Base-by-base conservation (phyloP, 1,140 invertebrate genomes). In the Maniola jurtina region DNA sequence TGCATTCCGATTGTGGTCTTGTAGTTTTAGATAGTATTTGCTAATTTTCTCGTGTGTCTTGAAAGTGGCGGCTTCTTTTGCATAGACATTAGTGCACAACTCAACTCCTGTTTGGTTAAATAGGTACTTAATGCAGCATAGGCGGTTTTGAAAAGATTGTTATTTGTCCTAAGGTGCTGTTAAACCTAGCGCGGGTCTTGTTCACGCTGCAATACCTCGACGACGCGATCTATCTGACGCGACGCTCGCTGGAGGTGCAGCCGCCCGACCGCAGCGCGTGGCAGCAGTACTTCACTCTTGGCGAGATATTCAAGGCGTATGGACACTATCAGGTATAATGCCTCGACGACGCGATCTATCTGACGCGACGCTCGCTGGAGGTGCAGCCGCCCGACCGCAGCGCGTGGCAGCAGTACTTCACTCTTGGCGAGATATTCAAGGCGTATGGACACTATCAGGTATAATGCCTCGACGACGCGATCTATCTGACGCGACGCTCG, bases 201-300 rank as follows among this genome's bases (percentile, higher is more conserved):
- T 95, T 96, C 81, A 96, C 95, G 71, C 92, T 97, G 66, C 95
- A 97, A 78, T 97, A 97, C 88, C 90, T 97, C 52, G 96, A 97
- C 81, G 96, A 97, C 89, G 96, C 97, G 25, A 96, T 97, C 60
- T 96, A 96, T 80, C 92, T 98, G 62, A 96, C 96, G 40, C 92
- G 95, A 62, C 92, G 95, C 13, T 92, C 93, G 8, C 83, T 94
- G 42, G 93, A 96, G 73, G 93, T 96, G 47, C 96, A 96, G 79
- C 93, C 96, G 33, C 94, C 95, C 0, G 96, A 96, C 82, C 94
- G 95, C 72, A 96, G 95, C 83, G 95, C 96, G 0, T 98, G 97
- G 97, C 94, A 96, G 77, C 96, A 97, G 83, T 97, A 97, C 89
- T 96, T 97, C 79, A 97, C 96, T 9, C 92, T 97, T 13, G 96